Evolutionary conservation across 2,888 invertebrate genomes (phyloP), one percentile per base, ranked within the genome.

Genomic region (Serripes groenlandicus): DNA sequence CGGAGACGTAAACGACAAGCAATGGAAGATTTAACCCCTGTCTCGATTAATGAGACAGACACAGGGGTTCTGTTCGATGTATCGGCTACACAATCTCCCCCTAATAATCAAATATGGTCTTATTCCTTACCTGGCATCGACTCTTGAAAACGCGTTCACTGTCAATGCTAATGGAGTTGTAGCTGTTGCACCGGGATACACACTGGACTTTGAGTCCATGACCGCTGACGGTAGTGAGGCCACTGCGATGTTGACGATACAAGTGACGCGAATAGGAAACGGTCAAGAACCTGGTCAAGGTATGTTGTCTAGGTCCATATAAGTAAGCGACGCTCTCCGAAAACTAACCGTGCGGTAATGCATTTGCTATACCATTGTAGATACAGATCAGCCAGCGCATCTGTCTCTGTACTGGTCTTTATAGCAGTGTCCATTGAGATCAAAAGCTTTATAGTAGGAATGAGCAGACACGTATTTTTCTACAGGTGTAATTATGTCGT

Each of bases 91-190:
- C 35, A 60, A 15, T 30, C 18, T 18, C 60, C 68, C 23, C 56
- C 62, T 15, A 54, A n/a, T 7, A 62, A 37, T 35, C n/a, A 49
- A 21, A 58, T 26, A 28, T 82, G 62, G 60, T 35, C 26, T 1
- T 87, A 84, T 60, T 30, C 56, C 4, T 76, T 87, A 15, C 58
- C n/a, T n/a, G n/a, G n/a, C n/a, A n/a, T 84, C 87, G 3, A 62
- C 76, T 0, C 73, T 69, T 30, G 56, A 74, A 56, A 82, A 87
- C 37, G 77, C 78, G 0, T 87, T 87, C 64, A 32, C 64, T 9
- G 84, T 87, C 9, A 54, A 56, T n/a, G 15, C 26, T 9, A 49
- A 28, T 21, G 86, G 83, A 4, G 60, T n/a, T 5, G 83, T 87
- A 4, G 60, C 76, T 4, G 75, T 87, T 1, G 68, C 75, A 0